Percentiles rank a stretch among this genome's conserved stretches.
phyloP scores from a whole-genome alignment of 2,888 invertebrate species.

The Lasioglossum oenotherae region DNA sequence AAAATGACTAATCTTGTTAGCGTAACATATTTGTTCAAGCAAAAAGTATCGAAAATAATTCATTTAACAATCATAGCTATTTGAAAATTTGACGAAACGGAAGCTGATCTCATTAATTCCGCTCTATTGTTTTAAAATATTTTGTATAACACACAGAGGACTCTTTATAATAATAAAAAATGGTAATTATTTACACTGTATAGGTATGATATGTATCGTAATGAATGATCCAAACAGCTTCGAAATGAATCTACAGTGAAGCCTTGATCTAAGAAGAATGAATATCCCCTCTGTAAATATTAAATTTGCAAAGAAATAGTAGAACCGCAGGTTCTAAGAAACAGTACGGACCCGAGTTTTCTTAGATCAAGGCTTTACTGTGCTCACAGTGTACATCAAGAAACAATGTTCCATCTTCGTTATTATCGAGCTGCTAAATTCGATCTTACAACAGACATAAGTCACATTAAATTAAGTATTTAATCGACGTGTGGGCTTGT shows the following conservation, averaged over 20 bases:
- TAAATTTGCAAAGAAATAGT: too few relatives aligned
- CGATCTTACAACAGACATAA: not conserved
- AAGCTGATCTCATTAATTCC: not conserved
- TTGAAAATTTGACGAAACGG: not conserved
- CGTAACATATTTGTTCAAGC: not conserved
- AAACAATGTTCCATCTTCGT: not conserved
- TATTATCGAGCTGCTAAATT: not conserved
- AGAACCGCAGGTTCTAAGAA: too few relatives aligned
- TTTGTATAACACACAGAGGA: not conserved
- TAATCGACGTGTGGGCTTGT: not conserved
- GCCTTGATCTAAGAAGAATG: too few relatives aligned
- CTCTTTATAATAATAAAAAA: not conserved
- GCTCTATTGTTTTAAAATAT: not conserved
- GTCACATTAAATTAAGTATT: not conserved
- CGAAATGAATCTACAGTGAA: not conserved
- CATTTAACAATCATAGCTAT: not conserved
- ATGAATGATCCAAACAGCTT: not conserved
- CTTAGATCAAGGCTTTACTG: too few relatives aligned
- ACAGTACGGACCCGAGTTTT: too few relatives aligned
- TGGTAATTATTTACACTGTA: slow-evolving; percentile 28
- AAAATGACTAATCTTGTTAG: not conserved
- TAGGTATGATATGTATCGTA: slow-evolving; percentile 27
- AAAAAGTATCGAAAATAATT: not conserved
- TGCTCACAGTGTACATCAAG: not conserved
- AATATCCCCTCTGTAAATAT: too few relatives aligned